Base-by-base conservation (phyloP, 1,140 invertebrate genomes). In the Araneus ventricosus region DNA sequence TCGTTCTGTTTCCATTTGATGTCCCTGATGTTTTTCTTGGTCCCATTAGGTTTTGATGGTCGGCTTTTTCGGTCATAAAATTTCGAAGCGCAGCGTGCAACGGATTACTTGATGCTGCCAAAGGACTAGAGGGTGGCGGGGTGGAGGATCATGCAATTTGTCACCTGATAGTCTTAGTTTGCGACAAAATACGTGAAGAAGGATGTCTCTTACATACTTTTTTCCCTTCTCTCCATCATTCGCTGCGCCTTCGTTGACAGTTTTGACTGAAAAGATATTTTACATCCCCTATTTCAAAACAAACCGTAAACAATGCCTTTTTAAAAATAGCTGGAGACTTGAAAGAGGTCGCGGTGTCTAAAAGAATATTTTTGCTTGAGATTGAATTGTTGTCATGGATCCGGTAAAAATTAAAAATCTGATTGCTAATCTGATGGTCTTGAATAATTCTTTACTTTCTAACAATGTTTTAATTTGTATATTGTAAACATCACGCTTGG, bases 11-110 rank as follows among this genome's bases (percentile, higher is more conserved):
- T 75, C 45, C 37, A 63, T 90, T 41, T 79, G 30, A 67, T 91
- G 90, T 91, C 39, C 57, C 57, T 67, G 59, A 41, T 86, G 79
- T 41, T 86, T 86, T 92, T 61, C 37, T 79, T 86, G 80, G 80
- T 92, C 63, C 90, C 90, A 92, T 90, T 82, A 90, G 88, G 88
- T 90, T 90, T 90, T 90, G 88, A 90, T 90, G 82, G 82, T 82
- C 70, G 75, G 90, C 90, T 92, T 92, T 92, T 92, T 92, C 90
- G 90, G 82, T 75, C 90, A 92, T 92, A 86, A 92, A 92, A 92
- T 39, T 86, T 79, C 45, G 90, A 37, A 45, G 61, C 61, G 20
- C 82, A 86, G 80, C 80, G 39, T 70, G 90, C 90, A 39, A 57
- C 80, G 82, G 90, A 92, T 92, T 92, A 85, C 90, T 86, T 70